Evolutionary conservation across 2,888 invertebrate genomes (phyloP).

Genomic region (Lepidonotus clava): DNA sequence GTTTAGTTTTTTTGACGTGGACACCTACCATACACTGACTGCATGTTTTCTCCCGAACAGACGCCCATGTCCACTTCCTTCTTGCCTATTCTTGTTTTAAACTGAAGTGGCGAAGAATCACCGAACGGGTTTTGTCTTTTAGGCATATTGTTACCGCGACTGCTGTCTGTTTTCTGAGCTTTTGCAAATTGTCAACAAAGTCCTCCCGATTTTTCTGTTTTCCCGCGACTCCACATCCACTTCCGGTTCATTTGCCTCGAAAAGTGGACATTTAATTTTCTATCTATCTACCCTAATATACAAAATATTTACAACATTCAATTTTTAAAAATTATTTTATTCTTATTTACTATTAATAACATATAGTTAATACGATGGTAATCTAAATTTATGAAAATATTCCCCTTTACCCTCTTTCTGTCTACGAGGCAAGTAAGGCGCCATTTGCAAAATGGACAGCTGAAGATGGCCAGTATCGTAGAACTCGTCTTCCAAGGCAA

Average conservation of each 20-base stretch:
- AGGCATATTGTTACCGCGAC: conserved; percentile 69
- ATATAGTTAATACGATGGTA: too few relatives aligned
- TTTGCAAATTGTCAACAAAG: neutral
- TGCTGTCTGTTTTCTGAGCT: neutral
- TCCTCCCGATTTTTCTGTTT: neutral
- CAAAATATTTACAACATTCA: too few relatives aligned
- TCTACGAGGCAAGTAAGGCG: neutral
- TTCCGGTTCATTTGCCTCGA: conserved; percentile 18
- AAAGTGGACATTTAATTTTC: too few relatives aligned
- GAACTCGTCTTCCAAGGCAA: conserved; percentile 36
- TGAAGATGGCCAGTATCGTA: conserved; percentile 35
- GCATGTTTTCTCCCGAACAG: conserved; percentile 69
- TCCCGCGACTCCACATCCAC: conserved; percentile 29
- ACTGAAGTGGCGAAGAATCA: conserved; percentile 72
- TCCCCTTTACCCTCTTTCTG: too few relatives aligned
- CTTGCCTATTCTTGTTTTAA: conserved; percentile 72
- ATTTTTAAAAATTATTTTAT: too few relatives aligned
- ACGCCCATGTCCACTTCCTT: conserved; percentile 72
- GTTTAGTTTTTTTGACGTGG: neutral
- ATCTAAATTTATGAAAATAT: too few relatives aligned
- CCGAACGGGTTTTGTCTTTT: conserved; percentile 75
- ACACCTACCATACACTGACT: conserved; percentile 72
- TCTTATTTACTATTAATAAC: too few relatives aligned
- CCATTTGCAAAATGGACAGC: conserved; percentile 16
- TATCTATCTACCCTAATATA: too few relatives aligned